Evolutionary conservation across 2,113 vertebrate genomes (phyloP).

Genomic region (Pseudolaguvia tuberculata): DNA sequence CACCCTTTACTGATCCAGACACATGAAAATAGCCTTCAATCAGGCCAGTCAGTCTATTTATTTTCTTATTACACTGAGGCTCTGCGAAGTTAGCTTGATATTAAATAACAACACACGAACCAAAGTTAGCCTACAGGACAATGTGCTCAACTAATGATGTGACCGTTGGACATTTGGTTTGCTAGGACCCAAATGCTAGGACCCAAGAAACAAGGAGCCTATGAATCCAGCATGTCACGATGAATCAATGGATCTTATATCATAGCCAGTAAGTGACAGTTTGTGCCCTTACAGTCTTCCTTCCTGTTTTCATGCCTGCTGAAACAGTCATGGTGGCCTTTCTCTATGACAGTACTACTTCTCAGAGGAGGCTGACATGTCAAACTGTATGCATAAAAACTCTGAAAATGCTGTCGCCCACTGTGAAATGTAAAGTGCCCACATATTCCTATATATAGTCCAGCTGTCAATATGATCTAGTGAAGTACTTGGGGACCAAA

Average conservation of each 20-base stretch:
- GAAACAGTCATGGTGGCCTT: background rate
- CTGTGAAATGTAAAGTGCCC: background rate
- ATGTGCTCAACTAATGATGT: constrained; percentile 4
- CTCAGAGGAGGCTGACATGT: background rate
- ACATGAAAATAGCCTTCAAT: constrained; percentile 11
- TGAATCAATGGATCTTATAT: background rate
- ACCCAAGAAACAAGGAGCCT: background rate
- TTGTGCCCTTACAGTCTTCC: background rate
- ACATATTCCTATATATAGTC: background rate
- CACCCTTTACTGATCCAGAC: background rate
- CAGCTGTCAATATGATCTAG: background rate
- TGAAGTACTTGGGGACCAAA: background rate
- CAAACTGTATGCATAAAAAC: background rate
- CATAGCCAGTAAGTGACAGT: background rate
- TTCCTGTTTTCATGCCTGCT: background rate
- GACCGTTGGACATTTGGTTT: background rate
- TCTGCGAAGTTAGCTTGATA: constrained; percentile 2
- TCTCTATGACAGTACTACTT: background rate
- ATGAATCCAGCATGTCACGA: background rate
- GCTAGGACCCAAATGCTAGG: background rate
- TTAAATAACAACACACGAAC: constrained; percentile 1
- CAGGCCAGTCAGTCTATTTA: constrained; percentile 58
- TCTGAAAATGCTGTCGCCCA: background rate
- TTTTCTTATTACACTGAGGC: constrained; percentile 55
- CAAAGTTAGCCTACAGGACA: background rate